A percentile compares a stretch with the other conserved stretches of the same genome.
These are phyloP conservation scores for Eristalis pertinax DNA, from an alignment of 2,888 invertebrate genomes.

Conservation along the genomic window DNA sequence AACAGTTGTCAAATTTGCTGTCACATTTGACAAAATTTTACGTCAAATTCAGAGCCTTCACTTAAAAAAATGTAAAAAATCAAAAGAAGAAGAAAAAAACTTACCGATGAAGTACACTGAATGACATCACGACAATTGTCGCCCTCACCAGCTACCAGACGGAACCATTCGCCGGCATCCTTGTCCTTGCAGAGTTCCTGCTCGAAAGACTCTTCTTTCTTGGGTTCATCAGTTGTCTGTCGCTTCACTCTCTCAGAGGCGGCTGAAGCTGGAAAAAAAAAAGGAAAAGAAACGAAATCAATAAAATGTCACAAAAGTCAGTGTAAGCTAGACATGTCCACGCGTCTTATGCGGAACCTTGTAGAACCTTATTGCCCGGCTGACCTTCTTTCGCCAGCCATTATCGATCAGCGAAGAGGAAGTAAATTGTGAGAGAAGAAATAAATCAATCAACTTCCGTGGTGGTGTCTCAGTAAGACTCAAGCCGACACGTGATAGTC, in stretches of 20 bases:
- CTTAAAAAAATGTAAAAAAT: neutral
- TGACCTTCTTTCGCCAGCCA: neutral
- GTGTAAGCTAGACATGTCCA: no score
- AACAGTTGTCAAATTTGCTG: no score
- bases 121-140: conserved; percentile 97
- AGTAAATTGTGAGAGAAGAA: neutral
- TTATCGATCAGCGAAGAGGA: neutral
- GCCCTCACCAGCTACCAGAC: conserved; percentile 93
- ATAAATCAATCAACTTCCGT: conserved; percentile 1
- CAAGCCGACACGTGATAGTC: neutral
- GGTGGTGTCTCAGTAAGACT: neutral
- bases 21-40: no score
- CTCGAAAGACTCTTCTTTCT: conserved; percentile 94
- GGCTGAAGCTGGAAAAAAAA: conserved; percentile 79
- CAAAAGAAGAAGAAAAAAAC: conserved; percentile 77
- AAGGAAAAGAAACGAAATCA: neutral
- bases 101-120: conserved; percentile 95
- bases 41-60: neutral
- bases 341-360: conserved; percentile 2
- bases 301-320: neutral
- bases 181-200: conserved; percentile 95
- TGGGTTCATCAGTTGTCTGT: conserved; percentile 89
- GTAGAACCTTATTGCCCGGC: neutral
- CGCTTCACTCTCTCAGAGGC: conserved; percentile 84
- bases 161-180: conserved; percentile 97